Percentiles rank a stretch among this genome's conserved stretches.
These are phyloP conservation scores for Sericinus montela DNA, from an alignment of 2,888 invertebrate species.

Conservation along the genomic window DNA sequence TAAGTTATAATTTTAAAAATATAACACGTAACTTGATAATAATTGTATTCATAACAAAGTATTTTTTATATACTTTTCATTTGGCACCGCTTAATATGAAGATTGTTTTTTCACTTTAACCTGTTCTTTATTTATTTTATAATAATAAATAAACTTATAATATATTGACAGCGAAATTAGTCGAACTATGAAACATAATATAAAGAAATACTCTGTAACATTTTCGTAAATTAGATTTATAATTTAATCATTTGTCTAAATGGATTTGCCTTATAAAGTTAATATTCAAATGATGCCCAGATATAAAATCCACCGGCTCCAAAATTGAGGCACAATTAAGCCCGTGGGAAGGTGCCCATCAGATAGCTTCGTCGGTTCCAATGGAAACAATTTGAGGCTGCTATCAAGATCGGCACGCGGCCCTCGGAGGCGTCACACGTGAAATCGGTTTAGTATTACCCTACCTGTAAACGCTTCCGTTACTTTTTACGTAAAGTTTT, in stretches of 20 bases:
- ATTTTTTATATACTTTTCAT: no score
- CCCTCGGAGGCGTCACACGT: conserved; percentile 41
- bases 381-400: conserved; percentile 68
- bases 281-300: conserved; percentile 5
- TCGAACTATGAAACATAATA: no score
- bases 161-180: no score
- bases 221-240: neutral
- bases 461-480: conserved; percentile 35
- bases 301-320: conserved; percentile 16
- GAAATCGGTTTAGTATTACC: conserved; percentile 42
- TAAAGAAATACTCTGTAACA: no score
- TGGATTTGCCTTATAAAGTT: no score
- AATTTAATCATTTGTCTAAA: neutral
- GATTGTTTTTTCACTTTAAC: no score
- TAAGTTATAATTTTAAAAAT: no score
- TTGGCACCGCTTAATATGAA: no score
- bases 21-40: no score
- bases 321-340: conserved; percentile 33
- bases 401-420: conserved; percentile 63
- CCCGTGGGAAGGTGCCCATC: conserved; percentile 45
- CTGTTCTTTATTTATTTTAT: no score
- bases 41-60: no score
- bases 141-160: no score
- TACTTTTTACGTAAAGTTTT: conserved; percentile 27
- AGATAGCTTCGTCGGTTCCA: conserved; percentile 57